These are phyloP conservation scores for Philaethria dido DNA, from an alignment of 2,888 invertebrate genomes.

Conservation along the genomic window DNA sequence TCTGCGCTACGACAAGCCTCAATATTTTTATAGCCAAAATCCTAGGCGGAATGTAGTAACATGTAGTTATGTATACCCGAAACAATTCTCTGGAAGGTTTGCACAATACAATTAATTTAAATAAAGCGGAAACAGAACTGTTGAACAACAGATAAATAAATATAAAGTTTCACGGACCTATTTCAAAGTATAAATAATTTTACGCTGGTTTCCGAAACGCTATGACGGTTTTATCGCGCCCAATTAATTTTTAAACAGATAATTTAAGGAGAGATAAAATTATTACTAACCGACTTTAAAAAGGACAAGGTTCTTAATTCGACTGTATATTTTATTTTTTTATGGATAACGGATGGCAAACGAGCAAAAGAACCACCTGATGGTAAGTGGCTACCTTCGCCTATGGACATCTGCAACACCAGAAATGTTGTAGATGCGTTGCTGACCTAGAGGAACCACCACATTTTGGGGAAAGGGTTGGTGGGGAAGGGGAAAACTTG, in stretches of 20 bases:
- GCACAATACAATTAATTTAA: neutral
- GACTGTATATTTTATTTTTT: too few relatives aligned
- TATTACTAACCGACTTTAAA: too few relatives aligned
- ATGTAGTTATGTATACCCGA: neutral
- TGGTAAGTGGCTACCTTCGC: too few relatives aligned
- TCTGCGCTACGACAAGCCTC: too few relatives aligned
- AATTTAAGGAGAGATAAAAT: neutral
- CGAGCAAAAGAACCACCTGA: too few relatives aligned
- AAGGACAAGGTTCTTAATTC: too few relatives aligned
- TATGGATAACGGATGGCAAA: too few relatives aligned
- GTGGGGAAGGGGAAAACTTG: too few relatives aligned
- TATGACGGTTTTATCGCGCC: neutral
- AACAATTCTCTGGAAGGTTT: neutral
- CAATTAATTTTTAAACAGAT: neutral
- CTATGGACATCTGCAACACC: too few relatives aligned
- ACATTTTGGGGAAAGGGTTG: too few relatives aligned
- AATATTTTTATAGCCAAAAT: neutral
- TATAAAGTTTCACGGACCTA: neutral
- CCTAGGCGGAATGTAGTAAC: neutral
- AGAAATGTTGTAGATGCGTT: too few relatives aligned
- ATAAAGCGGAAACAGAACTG: neutral
- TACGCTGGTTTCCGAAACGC: neutral
- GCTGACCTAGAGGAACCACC: too few relatives aligned
- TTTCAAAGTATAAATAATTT: conserved; percentile 4
- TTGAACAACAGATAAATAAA: neutral